Evolutionary conservation across 2,113 vertebrate genomes (phyloP), one percentile per base, ranked within the genome.

Genomic region (Lophochroa leadbeateri): DNA sequence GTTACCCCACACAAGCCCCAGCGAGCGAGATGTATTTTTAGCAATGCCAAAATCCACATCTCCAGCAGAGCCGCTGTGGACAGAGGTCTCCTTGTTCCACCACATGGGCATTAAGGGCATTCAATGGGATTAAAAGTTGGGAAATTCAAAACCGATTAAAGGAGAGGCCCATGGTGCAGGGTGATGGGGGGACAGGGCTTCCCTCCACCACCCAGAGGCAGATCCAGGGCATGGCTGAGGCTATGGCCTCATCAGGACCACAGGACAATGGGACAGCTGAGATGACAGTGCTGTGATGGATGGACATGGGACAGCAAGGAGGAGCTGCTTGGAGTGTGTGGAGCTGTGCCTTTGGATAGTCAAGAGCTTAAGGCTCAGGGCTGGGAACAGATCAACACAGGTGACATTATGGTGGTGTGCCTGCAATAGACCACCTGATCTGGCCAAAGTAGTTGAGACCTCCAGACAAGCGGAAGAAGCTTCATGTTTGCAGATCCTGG

Each of bases 21-120:
- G 69, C 11, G 0, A 91, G 86, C 0, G 1, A 92, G 91, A 78
- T 84, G 35, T 97, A 96, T 96, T 97, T 96, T 97, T 96, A 96
- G 96, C 68, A 68, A 69, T 92, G 86, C 94, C 92, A 89, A 96
- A 96, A 96, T 81, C 44, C 49, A 35, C 1, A 0, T 64, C 74
- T 72, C 71, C 27, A 57, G 52, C 58, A 37, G n/a, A 81, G 88
- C 80, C 65, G 28, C 67, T 58, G 57, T 18, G 17, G 17, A 84
- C 95, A 92, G 47, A 86, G 72, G 70, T 60, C 57, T 64, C 74
- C 86, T 86, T 89, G 86, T 91, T 86, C 63, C 1, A 0, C 4
- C 33, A 63, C 81, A 76, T 11, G 9, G 86, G 90, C 90, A 86
- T 69, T 86, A 50, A 67, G 63, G 70, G 35, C 53, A 67, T 43